phyloP scores from a whole-genome alignment of 2,888 invertebrate species.

The Ectemnius lituratus region DNA sequence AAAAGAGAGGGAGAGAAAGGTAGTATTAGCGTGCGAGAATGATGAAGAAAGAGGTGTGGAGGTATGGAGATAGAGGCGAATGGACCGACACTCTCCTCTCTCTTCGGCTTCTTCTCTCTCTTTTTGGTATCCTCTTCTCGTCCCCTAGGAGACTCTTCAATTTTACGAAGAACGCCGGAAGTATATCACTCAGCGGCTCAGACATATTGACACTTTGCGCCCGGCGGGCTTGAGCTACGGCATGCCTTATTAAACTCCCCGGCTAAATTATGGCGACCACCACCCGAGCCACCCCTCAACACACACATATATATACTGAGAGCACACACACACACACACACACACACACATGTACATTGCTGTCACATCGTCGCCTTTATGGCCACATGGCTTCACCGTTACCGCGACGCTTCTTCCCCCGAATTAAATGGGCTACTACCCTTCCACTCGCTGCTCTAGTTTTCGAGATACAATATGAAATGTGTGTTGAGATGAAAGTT shows the following conservation, averaged over 20 bases:
- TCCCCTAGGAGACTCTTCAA: conserved; percentile 62
- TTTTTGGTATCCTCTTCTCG: conserved; percentile 14
- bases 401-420: neutral
- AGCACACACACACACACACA: conserved; percentile 5
- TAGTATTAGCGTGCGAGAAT: neutral
- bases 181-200: conserved; percentile 74
- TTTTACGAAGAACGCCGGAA: conserved; percentile 70
- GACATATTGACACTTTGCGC: conserved; percentile 73
- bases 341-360: neutral
- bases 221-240: conserved; percentile 66
- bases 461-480: too few relatives aligned
- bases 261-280: conserved; percentile 72
- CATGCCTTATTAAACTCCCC: conserved; percentile 74
- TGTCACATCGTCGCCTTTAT: conserved; percentile 33
- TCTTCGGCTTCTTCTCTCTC: too few relatives aligned
- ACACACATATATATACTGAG: too few relatives aligned
- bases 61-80: conserved; percentile 36
- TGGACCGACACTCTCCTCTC: conserved; percentile 28
- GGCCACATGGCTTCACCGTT: conserved; percentile 11
- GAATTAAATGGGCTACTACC: neutral
- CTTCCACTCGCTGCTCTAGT: neutral
- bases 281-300: conserved; percentile 53
- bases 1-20: conserved; percentile 7
- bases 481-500: too few relatives aligned
- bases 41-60: conserved; percentile 27